These are phyloP conservation scores for Lepetodrilus schrolli DNA, from an alignment of 2,888 invertebrate species.

Conservation along the genomic window DNA sequence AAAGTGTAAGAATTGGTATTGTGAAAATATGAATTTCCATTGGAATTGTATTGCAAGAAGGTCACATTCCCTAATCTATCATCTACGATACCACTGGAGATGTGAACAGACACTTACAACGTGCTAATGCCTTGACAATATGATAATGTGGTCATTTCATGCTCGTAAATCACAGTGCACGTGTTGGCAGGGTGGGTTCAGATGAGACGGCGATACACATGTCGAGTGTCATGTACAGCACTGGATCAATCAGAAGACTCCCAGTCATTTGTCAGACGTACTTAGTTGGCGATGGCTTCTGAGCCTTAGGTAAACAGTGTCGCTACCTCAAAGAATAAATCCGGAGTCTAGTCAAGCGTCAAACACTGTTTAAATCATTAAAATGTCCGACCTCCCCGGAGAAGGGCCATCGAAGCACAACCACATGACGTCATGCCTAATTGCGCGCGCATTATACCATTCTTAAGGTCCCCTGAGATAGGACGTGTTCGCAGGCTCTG, in stretches of 20 bases:
- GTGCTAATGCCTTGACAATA: no score
- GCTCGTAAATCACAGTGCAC: conserved; percentile 4
- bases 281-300: background rate
- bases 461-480: background rate
- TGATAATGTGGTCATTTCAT: background rate
- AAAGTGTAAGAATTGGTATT: no score
- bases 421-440: conserved; percentile 4
- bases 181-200: no score
- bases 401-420: background rate
- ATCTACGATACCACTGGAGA: no score
- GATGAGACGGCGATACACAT: no score
- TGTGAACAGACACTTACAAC: no score
- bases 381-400: background rate
- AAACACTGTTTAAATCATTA: background rate
- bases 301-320: conserved; percentile 2
- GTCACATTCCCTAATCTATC: no score
- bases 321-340: background rate
- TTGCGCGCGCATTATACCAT: background rate
- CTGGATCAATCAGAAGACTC: no score
- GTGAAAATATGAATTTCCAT: no score
- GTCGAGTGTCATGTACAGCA: no score
- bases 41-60: no score
- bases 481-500: background rate
- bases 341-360: background rate
- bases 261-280: background rate